Base-by-base conservation (phyloP, 2,888 invertebrate species). In the Pseudanteris insignis region DNA sequence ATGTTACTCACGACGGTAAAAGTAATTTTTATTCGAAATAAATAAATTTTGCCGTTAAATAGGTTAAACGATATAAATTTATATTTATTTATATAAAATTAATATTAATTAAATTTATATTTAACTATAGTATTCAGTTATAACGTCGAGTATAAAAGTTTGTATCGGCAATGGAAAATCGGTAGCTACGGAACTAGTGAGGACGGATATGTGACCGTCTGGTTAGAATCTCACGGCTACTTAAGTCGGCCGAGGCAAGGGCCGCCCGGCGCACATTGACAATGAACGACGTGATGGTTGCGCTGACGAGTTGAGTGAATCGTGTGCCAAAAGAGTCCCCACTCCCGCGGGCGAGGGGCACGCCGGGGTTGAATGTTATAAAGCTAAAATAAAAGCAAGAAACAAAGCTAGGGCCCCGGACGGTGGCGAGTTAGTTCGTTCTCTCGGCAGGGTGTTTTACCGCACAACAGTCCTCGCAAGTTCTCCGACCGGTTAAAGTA, bases 331-430 rank as follows among this genome's bases (percentile, higher is more conserved):
- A 58, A 51, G 18, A 13, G 30, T 44, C 64, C 63, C 65, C 63
- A 38, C 34, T 26, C 1, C 3, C 18, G 21, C n/a, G 13, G 25
- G 7, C 44, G 29, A 59, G 54, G 59, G 46, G 67, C 47, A 63
- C 57, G 68, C 47, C 47, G 58, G 50, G 64, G 57, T 13, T 68
- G 68, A 69, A 64, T 68, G 69, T 70, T 70, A 70, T 70, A 71
- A 71, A 58, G 75, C 72, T 71, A 76, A 74, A 76, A 75, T 76
- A 76, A 76, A 76, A 74, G 75, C 75, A 46, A 48, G 73, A 70
- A 68, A 69, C 61, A 71, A 71, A 58, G 58, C 67, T 70, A 71
- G 70, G 63, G 63, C 51, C 64, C 64, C 55, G 55, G 67, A 57
- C 68, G 68, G 67, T 64, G 61, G 37, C 64, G 51, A 67, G 58